Percentiles rank a stretch among this genome's conserved stretches.
Conservation (phyloP, 2,888 invertebrate species). For the Endomychus coccineus region DNA sequence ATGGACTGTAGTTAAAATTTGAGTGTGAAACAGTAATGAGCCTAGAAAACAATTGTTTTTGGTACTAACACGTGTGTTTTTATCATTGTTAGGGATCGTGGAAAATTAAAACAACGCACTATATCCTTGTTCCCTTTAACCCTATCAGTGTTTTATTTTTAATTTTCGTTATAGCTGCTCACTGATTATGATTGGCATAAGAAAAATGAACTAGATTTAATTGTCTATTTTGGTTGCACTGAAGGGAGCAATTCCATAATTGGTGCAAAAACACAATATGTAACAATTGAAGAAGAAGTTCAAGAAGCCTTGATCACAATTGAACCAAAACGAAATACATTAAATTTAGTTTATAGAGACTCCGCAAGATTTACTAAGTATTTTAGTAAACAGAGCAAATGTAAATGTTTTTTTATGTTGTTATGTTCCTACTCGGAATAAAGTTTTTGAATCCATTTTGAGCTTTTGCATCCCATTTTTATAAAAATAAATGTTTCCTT, state of each 20-base stretch:
- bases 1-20: no score
- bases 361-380: conserved; percentile 45
- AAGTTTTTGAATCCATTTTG: conserved; percentile 17
- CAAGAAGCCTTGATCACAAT: conserved; percentile 48
- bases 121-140: no score
- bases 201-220: conserved; percentile 37
- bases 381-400: conserved; percentile 37
- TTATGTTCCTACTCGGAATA: conserved; percentile 41
- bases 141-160: conserved; percentile 5
- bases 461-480: background rate
- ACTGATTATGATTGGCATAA: conserved; percentile 39
- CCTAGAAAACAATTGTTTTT: no score
- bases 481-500: background rate
- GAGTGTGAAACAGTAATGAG: no score
- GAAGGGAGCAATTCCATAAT: conserved; percentile 27
- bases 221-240: conserved; percentile 36
- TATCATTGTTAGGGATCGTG: no score
- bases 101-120: no score
- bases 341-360: conserved; percentile 58
- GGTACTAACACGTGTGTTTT: no score
- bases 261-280: conserved; percentile 39
- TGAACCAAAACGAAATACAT: conserved; percentile 57
- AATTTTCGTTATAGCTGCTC: conserved; percentile 31
- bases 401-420: conserved; percentile 34
- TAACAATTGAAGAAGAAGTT: conserved; percentile 37